Evolutionary conservation across 2,888 invertebrate genomes (phyloP), one percentile per base, ranked within the genome.

Genomic region (Belgica antarctica): DNA sequence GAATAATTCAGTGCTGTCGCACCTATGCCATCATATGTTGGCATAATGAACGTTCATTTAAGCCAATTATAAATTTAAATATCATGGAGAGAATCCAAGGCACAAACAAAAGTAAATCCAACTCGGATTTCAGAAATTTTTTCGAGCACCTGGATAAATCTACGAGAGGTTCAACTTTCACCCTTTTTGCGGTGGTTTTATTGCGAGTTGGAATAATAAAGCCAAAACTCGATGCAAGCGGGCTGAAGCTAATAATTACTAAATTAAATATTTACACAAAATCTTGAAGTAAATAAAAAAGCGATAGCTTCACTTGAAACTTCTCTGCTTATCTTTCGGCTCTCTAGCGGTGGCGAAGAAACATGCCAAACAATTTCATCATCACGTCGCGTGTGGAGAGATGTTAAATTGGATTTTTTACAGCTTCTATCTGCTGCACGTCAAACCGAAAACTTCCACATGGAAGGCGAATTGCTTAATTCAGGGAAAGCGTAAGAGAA

Each of bases 241-340:
- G n/a, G n/a, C n/a, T n/a, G n/a, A n/a, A 34, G 34, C 34, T 41
- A 12, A 15, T 41, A 41, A 41, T 41, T 2, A 41, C 41, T 15
- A 41, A 2, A 41, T 41, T 41, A 41, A 41, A 41, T 41, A 41
- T 41, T 41, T 41, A 41, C 15, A 41, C n/a, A 41, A 15, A 41
- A 41, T n/a, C 41, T n/a, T 15, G 10, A 41, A n/a, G 41, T 41
- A 41, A 41, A 41, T 41, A 41, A 15, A 41, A n/a, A 41, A 41
- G 41, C 41, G 41, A 41, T 41, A 5, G n/a, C n/a, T n/a, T n/a
- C n/a, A n/a, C n/a, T n/a, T 41, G 41, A 34, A 34, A n/a, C n/a
- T n/a, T n/a, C n/a, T n/a, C n/a, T n/a, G n/a, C n/a, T n/a, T n/a
- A n/a, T n/a, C n/a, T n/a, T n/a, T 34, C 34, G 12, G 34, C 12